These are phyloP conservation scores for Coregonus clupeaformis DNA, from an alignment of 2,113 vertebrate genomes.

Conservation along the genomic window DNA sequence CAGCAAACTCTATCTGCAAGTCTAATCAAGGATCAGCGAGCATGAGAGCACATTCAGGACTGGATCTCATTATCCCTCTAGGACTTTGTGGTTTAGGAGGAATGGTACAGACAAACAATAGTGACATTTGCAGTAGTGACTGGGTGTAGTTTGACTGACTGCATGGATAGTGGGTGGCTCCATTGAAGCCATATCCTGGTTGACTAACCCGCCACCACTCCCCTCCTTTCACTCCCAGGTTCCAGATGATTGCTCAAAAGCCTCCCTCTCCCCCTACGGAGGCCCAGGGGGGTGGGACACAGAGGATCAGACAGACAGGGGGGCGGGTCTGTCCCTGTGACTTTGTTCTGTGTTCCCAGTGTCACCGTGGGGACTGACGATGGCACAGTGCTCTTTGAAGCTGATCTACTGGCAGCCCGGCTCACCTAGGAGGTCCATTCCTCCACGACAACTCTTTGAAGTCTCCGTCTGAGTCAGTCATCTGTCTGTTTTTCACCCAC, in stretches of 20 bases:
- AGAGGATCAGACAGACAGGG: not conserved
- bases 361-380: slow-evolving; percentile 34
- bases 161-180: not conserved
- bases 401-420: slow-evolving; percentile 24
- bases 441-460: slow-evolving; percentile 34
- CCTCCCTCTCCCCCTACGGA: not conserved
- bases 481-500: slow-evolving; percentile 20
- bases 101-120: not conserved
- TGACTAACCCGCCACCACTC: slow-evolving; percentile 14
- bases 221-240: slow-evolving; percentile 13
- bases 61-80: not conserved
- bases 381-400: slow-evolving; percentile 30
- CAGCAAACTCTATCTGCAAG: not conserved
- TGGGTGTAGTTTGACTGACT: slow-evolving; percentile 13
- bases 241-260: slow-evolving; percentile 21
- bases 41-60: no score
- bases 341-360: slow-evolving; percentile 55
- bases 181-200: slow-evolving; percentile 14
- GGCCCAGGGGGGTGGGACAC: not conserved
- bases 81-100: not conserved
- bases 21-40: not conserved
- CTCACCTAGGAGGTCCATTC: slow-evolving; percentile 24
- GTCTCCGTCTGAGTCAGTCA: slow-evolving; percentile 10
- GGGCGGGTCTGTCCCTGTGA: not conserved
- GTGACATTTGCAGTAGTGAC: not conserved